Evolutionary conservation across 1,140 invertebrate genomes (phyloP).

Genomic region (Onthophagus taurus): DNA sequence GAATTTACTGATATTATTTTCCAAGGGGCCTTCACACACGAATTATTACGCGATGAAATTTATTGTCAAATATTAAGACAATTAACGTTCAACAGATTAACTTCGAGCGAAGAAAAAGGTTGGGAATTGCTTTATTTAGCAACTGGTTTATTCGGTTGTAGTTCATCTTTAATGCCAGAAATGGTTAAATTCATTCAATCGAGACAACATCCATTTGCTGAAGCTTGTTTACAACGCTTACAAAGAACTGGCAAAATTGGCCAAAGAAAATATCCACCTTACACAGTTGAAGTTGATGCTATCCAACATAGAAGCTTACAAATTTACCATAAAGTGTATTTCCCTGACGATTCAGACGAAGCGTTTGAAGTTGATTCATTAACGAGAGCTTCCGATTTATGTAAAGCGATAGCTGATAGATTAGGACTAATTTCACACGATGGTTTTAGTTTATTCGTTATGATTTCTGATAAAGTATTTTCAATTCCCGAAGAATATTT

Average conservation of each 20-base stretch:
- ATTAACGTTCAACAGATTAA: conserved; percentile 74
- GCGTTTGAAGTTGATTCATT: conserved; percentile 69
- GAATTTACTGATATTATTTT: conserved; percentile 89
- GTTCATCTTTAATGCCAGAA: conserved; percentile 47
- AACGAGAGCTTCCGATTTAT: conserved; percentile 75
- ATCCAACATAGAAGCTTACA: conserved; percentile 89
- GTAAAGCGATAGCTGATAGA: conserved; percentile 66
- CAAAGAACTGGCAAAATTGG: conserved; percentile 68
- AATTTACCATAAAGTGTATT: conserved; percentile 89
- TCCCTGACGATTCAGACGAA: conserved; percentile 88
- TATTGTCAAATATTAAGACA: conserved; percentile 95
- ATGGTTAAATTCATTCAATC: conserved; percentile 68
- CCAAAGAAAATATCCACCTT: conserved; percentile 78
- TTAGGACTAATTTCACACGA: conserved; percentile 65
- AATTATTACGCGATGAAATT: conserved; percentile 77
- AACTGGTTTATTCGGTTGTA: conserved; percentile 76
- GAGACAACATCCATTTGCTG: conserved; percentile 63
- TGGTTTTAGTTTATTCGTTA: conserved; percentile 88
- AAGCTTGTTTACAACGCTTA: conserved; percentile 72
- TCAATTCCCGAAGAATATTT: conserved; percentile 87
- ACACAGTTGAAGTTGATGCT: conserved; percentile 89
- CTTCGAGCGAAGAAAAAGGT: conserved; percentile 77
- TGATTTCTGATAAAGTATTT: conserved; percentile 87
- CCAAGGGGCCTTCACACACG: conserved; percentile 64
- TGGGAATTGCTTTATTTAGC: conserved; percentile 91